A percentile compares a stretch with the other conserved stretches of the same genome.
These are phyloP conservation scores for Eulimnadia texana DNA, from an alignment of 1,140 invertebrate genomes.

Conservation along the genomic window DNA sequence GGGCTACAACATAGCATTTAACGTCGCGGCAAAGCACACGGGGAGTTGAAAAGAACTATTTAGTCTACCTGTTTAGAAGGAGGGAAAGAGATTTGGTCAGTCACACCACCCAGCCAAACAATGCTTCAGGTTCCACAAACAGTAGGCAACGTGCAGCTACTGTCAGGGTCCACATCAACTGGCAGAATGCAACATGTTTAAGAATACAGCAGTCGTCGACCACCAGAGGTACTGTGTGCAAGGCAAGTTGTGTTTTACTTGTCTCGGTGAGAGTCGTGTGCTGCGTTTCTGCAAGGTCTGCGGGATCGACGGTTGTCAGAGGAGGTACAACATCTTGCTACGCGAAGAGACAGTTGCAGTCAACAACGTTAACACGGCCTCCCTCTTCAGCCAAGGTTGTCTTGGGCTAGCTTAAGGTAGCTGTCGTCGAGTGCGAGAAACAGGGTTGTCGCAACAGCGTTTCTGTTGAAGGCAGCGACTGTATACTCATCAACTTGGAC, in stretches of 20 bases:
- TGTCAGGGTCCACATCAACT: not conserved
- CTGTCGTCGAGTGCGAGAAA: not conserved
- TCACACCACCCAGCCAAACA: not conserved
- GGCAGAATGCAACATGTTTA: not conserved
- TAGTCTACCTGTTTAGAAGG: not conserved
- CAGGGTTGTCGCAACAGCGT: not conserved
- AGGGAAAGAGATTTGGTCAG: not conserved
- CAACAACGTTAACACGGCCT: not conserved
- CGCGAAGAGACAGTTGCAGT: not conserved
- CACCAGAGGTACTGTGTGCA: not conserved
- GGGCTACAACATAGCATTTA: constrained; percentile 1
- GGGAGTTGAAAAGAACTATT: not conserved
- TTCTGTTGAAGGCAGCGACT: constrained; percentile 6
- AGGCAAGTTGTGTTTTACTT: not conserved
- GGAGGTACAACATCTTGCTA: not conserved
- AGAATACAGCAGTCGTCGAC: not conserved
- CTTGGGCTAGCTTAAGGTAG: not conserved
- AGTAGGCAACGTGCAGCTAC: not conserved
- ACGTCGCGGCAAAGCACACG: constrained; percentile 1
- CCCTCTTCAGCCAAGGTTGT: not conserved
- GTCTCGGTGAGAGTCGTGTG: not conserved
- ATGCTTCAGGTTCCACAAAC: not conserved
- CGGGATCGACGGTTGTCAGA: not conserved
- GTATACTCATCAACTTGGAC: not conserved
- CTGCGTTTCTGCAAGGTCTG: not conserved